Evolutionary conservation across 1,140 invertebrate genomes (phyloP).

Genomic region (Subanguina moxae): DNA sequence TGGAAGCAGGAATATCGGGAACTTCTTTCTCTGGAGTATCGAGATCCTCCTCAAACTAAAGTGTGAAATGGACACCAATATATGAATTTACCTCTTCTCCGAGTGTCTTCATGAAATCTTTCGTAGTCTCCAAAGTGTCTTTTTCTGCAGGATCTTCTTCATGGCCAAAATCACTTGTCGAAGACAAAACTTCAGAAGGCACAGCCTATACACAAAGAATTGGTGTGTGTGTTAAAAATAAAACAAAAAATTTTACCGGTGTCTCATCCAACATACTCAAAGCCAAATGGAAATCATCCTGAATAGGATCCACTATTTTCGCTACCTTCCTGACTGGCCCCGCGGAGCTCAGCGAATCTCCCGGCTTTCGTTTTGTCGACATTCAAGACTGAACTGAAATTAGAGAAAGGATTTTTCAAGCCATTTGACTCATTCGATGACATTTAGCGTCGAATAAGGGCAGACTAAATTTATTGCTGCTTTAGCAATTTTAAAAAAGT

Average conservation of each 20-base stretch:
- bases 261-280: constrained; percentile 9
- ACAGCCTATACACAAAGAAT: background rate
- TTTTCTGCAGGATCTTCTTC: background rate
- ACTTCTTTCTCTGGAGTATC: constrained; percentile 1
- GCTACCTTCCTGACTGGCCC: background rate
- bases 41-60: background rate
- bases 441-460: too few relatives aligned
- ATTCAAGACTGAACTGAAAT: background rate
- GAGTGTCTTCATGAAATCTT: background rate
- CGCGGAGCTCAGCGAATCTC: background rate
- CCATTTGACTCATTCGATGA: too few relatives aligned
- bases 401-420: too few relatives aligned
- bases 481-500: too few relatives aligned
- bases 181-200: background rate
- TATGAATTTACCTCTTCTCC: background rate
- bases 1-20: constrained; percentile 19
- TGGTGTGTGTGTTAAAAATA: too few relatives aligned
- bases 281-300: constrained; percentile 10
- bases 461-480: too few relatives aligned
- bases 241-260: background rate
- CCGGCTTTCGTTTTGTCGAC: background rate
- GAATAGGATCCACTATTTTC: background rate
- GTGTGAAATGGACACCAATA: background rate
- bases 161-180: background rate
- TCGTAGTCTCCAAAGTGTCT: background rate